A percentile compares a stretch with the other conserved stretches of the same genome.
Conservation (phyloP, 2,797 vertebrate species). For the Crypturellus tataupa region DNA sequence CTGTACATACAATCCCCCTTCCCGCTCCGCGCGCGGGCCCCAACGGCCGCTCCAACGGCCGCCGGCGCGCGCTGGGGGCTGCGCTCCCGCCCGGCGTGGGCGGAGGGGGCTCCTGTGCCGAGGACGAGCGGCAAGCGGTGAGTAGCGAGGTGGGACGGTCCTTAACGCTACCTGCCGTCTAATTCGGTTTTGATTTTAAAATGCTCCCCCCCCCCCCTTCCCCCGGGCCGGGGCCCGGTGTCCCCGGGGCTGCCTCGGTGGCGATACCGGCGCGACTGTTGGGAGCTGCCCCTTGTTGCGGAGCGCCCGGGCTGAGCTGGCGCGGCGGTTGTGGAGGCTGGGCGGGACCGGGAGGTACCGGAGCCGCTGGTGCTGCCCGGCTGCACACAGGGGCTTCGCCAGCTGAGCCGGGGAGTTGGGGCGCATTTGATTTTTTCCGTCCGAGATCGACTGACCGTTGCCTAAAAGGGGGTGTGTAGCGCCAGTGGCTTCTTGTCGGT, state of each 20-base stretch:
- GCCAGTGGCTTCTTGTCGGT: no score
- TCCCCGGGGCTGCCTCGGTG: no score
- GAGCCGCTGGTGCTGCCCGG: no score
- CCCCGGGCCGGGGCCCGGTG: no score
- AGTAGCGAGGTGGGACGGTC: rapidly evolving
- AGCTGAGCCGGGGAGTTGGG: rapidly evolving
- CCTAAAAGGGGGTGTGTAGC: rapidly evolving
- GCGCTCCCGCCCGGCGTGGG: no score
- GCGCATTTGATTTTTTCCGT: background rate
- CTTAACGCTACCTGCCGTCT: background rate
- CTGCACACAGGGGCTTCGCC: background rate
- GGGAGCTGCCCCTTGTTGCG: background rate
- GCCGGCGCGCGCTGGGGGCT: background rate
- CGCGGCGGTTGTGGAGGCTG: background rate
- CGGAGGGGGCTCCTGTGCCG: background rate
- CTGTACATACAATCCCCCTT: no score
- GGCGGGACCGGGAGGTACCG: no score
- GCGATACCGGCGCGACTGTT: background rate
- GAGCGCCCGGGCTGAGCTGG: rapidly evolving
- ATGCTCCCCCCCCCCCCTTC: no score
- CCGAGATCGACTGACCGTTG: background rate
- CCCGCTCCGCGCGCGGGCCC: no score
- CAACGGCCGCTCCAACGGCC: background rate
- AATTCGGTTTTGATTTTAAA: no score
- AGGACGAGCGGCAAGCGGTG: background rate